A percentile compares a stretch with the other conserved stretches of the same genome.
Evolutionary conservation across 2,888 invertebrate species (phyloP).

Genomic region (Eremobia ochroleuca): DNA sequence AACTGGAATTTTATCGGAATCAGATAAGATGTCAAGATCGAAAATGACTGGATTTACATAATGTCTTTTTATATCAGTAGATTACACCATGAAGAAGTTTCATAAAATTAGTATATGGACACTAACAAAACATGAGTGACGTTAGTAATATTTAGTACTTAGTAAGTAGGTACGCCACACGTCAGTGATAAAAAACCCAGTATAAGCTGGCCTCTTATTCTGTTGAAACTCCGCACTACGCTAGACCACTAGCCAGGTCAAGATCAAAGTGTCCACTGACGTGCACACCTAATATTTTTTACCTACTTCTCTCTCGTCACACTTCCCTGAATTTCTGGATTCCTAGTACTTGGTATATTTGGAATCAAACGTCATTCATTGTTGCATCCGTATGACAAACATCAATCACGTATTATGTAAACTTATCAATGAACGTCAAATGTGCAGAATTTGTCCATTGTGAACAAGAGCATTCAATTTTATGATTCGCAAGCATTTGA

Average conservation of each 20-base stretch:
- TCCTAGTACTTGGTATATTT: slow-evolving; percentile 9
- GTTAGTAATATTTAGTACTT: neutral
- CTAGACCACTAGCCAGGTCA: neutral
- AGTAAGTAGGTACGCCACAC: neutral
- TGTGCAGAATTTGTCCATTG: slow-evolving; percentile 3
- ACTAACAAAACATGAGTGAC: slow-evolving; percentile 9
- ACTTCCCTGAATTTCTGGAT: neutral
- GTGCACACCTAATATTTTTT: neutral
- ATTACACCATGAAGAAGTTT: neutral
- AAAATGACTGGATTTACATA: slow-evolving; percentile 41
- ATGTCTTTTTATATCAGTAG: slow-evolving; percentile 13
- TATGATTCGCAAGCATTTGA: slow-evolving; percentile 23
- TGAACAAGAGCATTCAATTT: slow-evolving; percentile 14
- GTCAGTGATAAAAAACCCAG: neutral
- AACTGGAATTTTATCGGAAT: neutral
- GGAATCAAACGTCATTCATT: slow-evolving; percentile 15
- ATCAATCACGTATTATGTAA: neutral
- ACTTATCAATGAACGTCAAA: slow-evolving; percentile 8
- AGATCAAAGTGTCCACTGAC: neutral
- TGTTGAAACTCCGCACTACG: neutral
- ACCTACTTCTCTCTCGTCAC: neutral
- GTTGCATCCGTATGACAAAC: slow-evolving; percentile 4
- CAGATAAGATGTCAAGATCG: slow-evolving; percentile 29
- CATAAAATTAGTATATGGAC: slow-evolving; percentile 1
- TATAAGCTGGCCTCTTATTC: neutral